phyloP scores from a whole-genome alignment of 2,888 invertebrate species.

The Brachypalpus laphriformis region DNA sequence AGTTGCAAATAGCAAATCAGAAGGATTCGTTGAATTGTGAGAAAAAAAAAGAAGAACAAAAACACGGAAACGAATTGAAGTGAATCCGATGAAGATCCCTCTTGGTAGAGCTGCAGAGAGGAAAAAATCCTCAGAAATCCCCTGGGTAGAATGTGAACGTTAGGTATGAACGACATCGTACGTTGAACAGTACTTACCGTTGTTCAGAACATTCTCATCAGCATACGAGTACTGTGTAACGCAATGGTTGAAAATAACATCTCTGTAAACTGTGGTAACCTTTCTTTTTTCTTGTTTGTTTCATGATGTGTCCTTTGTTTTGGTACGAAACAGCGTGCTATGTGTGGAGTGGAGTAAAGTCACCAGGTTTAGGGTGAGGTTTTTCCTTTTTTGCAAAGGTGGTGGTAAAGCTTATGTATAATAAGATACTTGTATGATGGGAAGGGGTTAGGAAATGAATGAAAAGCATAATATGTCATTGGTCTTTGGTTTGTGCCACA shows the following conservation, averaged over 20 bases:
- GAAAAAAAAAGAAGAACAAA: background rate
- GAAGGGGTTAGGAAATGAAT: too few species aligned
- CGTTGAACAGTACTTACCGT: conserved; percentile 26
- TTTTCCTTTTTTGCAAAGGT: too few species aligned
- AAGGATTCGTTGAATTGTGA: conserved; percentile 30
- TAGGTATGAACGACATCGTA: background rate
- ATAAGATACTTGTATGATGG: too few species aligned
- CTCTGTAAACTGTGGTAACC: background rate
- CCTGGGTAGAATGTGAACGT: conserved; percentile 6
- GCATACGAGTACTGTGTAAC: conserved; percentile 22
- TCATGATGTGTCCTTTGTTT: background rate
- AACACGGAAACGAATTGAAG: conserved; percentile 38
- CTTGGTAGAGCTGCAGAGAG: background rate
- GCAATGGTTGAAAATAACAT: conserved; percentile 14
- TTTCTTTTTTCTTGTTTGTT: background rate
- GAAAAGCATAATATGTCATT: too few species aligned
- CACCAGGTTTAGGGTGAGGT: too few species aligned
- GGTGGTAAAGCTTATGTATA: too few species aligned
- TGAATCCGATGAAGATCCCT: conserved; percentile 53
- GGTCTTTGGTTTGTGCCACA: too few species aligned
- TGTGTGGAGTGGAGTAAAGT: too few species aligned
- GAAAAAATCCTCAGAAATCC: conserved; percentile 1
- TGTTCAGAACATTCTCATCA: conserved; percentile 41
- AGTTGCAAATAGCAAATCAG: conserved; percentile 53
- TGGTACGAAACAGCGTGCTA: background rate